phyloP scores from a whole-genome alignment of 2,113 vertebrate genomes.

The Calyptomena viridis region DNA sequence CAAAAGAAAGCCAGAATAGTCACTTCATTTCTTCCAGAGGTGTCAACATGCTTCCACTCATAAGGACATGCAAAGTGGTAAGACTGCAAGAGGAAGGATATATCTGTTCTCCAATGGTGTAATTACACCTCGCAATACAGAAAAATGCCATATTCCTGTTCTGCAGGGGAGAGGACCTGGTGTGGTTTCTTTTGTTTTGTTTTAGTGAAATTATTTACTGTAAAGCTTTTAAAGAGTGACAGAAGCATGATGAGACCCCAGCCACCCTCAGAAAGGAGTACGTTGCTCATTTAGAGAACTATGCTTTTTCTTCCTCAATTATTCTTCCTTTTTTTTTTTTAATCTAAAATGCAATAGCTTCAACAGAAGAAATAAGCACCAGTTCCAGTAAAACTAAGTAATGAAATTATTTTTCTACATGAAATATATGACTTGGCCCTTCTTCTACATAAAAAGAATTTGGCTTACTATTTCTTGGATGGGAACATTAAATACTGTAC shows the following conservation, averaged over 20 bases:
- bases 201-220: background rate
- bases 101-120: background rate
- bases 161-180: background rate
- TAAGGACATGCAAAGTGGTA: background rate
- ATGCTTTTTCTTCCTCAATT: background rate
- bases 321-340: background rate
- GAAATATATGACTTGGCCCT: background rate
- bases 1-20: background rate
- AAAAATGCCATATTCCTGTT: background rate
- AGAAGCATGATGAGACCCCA: background rate
- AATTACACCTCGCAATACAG: background rate
- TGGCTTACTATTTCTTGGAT: background rate
- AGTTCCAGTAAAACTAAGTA: background rate
- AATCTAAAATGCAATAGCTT: background rate
- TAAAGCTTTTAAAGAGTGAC: background rate
- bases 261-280: background rate
- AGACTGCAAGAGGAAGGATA: background rate
- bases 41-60: background rate
- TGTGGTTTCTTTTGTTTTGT: background rate
- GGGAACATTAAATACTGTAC: background rate
- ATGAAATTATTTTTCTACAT: background rate
- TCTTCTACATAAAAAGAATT: background rate
- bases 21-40: background rate
- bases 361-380: background rate
- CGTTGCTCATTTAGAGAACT: background rate